Evolutionary conservation across 2,888 invertebrate species (phyloP).

Genomic region (Mystacides longicornis): DNA sequence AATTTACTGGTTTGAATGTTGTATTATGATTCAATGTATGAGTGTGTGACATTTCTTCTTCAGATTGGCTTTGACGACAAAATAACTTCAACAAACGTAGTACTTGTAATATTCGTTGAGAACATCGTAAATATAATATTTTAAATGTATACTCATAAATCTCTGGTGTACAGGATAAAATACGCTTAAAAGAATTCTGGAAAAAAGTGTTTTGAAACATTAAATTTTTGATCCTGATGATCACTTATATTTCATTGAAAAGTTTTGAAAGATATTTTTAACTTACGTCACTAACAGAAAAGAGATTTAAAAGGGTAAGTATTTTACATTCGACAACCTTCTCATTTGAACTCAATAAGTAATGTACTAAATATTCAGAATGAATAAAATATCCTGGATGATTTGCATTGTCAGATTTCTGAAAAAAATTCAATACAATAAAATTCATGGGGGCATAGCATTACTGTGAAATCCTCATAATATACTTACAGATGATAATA

Average conservation of each 20-base stretch:
- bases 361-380: not conserved
- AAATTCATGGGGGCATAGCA: not conserved
- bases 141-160: slow-evolving; percentile 35
- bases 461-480: not conserved
- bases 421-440: not conserved
- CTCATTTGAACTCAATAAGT: not conserved
- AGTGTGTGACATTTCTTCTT: too few species aligned
- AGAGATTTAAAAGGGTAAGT: not conserved
- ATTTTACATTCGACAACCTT: not conserved
- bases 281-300: not conserved
- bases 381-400: not conserved
- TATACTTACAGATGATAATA: not conserved
- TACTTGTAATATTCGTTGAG: slow-evolving; percentile 30
- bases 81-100: slow-evolving; percentile 37
- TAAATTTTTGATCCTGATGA: not conserved
- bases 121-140: slow-evolving; percentile 32
- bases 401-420: not conserved
- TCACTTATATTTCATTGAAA: not conserved
- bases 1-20: not conserved
- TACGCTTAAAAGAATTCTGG: slow-evolving; percentile 7
- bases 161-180: slow-evolving; percentile 14
- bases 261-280: not conserved
- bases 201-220: not conserved
- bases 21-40: slow-evolving; percentile 25
- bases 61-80: too few species aligned